Conservation (phyloP, 2,888 invertebrate species). For the Harpagoxenus sublaevis region DNA sequence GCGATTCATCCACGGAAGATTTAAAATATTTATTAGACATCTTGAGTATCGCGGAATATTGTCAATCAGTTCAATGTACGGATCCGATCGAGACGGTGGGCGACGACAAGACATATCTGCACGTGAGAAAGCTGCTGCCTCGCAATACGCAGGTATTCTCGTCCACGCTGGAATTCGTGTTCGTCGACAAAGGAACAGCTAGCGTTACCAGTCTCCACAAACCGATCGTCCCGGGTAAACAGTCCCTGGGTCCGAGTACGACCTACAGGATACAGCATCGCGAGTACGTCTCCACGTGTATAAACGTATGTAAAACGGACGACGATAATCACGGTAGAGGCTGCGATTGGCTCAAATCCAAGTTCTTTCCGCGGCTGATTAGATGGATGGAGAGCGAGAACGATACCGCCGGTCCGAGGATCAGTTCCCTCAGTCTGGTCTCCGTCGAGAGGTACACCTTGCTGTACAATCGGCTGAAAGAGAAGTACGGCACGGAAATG, state of each 20-base stretch:
- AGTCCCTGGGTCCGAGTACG: conserved; percentile 85
- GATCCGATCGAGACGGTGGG: conserved; percentile 69
- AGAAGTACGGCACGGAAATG: conserved; percentile 92
- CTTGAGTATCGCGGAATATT: conserved; percentile 80
- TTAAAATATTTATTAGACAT: conserved; percentile 77
- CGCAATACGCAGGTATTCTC: conserved; percentile 84
- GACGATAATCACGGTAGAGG: conserved; percentile 63
- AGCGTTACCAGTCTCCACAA: conserved; percentile 87
- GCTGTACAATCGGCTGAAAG: conserved; percentile 92
- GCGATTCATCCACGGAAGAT: background rate
- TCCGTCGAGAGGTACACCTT: conserved; percentile 90
- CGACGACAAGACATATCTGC: conserved; percentile 81
- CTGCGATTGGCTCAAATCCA: conserved; percentile 87
- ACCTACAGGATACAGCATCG: conserved; percentile 77
- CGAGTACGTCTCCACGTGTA: conserved; percentile 63
- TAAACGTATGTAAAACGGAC: conserved; percentile 57
- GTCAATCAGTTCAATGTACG: conserved; percentile 69
- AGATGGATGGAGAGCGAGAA: conserved; percentile 88
- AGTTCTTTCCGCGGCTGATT: conserved; percentile 88
- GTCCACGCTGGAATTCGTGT: conserved; percentile 83
- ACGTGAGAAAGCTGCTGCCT: conserved; percentile 86
- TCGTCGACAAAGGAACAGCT: conserved; percentile 84
- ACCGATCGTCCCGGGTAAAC: conserved; percentile 83
- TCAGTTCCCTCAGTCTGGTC: conserved; percentile 90
- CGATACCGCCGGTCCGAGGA: conserved; percentile 60